Base-by-base conservation (phyloP, 2,888 invertebrate genomes). In the Hydraecia micacea region DNA sequence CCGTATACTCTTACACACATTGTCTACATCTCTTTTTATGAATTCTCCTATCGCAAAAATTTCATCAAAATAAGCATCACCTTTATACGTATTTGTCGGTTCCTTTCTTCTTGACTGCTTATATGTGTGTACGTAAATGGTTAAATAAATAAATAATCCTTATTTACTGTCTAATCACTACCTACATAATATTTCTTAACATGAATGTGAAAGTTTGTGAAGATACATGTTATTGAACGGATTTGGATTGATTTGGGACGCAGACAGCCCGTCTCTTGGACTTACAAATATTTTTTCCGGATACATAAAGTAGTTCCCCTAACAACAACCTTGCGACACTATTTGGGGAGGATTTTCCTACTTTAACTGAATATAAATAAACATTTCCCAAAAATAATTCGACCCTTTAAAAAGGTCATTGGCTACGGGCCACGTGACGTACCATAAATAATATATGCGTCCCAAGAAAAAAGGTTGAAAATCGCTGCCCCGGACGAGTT, bases 381-480 rank as follows among this genome's bases (percentile, higher is more conserved):
- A 68, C 46, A 72, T 71, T 66, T 72, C 25, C 63, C 15, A 79
- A 75, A 75, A 73, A 68, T 73, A 71, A 60, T 39, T 60, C 58
- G 25, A 65, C 75, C 65, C 70, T 73, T 71, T 81, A 75, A 68
- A 84, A 84, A 76, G 68, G 76, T 62, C 67, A 71, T 68, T 63
- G 75, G 68, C 71, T 72, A 55, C 25, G 78, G 69, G 55, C 60
- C 67, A 73, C 78, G 71, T 79, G 70, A 86, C 58, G 71, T 71
- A 62, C 52, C 63, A 70, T 42, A 39, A 58, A 58, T 79, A 79
- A 79, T 83, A 42, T 86, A 86, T 76, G 75, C 73, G 65, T 42
- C 68, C 83, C 79, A 42, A 73, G 75, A 63, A 86, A 79, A 75
- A 86, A 86, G 83, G 79, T 79, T 76, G 7, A 65, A 70, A 76